Percentiles rank a stretch among this genome's conserved stretches.
Evolutionary conservation across 2,797 vertebrate species (phyloP).

Genomic region (Urocyon cinereoargenteus): DNA sequence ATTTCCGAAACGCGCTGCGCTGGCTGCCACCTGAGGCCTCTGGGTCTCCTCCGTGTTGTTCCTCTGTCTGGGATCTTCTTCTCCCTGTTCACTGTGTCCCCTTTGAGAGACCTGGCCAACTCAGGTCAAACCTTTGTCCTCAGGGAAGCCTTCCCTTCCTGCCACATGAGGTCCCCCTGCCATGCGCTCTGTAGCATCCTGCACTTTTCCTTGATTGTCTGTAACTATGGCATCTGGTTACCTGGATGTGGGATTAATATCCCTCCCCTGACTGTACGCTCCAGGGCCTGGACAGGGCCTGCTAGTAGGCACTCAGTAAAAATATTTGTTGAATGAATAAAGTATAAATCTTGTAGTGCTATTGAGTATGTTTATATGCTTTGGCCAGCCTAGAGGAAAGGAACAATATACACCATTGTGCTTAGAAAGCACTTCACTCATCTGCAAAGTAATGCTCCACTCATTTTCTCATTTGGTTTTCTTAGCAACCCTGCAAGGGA

Average conservation of each 20-base stretch:
- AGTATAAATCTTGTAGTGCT: background rate
- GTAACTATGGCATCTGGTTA: background rate
- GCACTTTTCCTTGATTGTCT: background rate
- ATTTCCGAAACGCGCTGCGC: background rate
- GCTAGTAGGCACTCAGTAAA: background rate
- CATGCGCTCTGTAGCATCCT: background rate
- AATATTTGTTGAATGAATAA: background rate
- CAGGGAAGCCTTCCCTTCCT: background rate
- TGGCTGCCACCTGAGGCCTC: background rate
- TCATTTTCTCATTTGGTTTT: background rate
- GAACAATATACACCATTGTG: background rate
- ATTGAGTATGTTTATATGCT: background rate
- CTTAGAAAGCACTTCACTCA: background rate
- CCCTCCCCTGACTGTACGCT: background rate
- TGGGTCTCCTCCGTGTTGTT: background rate
- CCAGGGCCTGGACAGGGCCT: background rate
- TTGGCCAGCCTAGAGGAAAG: background rate
- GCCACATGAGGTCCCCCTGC: background rate
- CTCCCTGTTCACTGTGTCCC: background rate
- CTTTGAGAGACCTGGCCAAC: background rate
- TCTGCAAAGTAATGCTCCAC: background rate
- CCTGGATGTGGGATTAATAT: background rate
- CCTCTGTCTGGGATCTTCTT: background rate
- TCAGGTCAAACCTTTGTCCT: background rate
- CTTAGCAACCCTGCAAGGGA: background rate